Conservation (phyloP, 2,888 invertebrate genomes). For the Lacanobia oleracea region DNA sequence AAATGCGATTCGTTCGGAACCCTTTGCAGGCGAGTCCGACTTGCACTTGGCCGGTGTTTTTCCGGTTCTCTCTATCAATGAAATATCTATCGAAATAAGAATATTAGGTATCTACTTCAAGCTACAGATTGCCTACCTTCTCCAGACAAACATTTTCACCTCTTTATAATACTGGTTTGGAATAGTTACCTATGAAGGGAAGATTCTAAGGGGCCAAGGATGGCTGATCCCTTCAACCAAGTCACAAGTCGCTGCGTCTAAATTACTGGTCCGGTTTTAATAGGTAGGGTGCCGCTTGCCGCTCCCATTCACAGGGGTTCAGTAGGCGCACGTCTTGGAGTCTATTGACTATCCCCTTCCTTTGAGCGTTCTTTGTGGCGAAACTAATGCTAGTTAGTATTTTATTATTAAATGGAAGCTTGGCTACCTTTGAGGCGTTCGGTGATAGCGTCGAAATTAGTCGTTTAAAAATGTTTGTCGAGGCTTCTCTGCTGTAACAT, state of each 20-base stretch:
- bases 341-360: conserved; percentile 4
- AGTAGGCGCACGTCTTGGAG: conserved; percentile 4
- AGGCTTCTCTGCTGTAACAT: too few relatives aligned
- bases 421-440: too few relatives aligned
- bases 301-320: conserved; percentile 6
- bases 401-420: background rate
- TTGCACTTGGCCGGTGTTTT: too few relatives aligned
- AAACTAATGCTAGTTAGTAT: conserved; percentile 15
- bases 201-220: background rate
- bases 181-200: background rate
- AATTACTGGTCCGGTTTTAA: conserved; percentile 39
- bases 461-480: too few relatives aligned
- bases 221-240: background rate
- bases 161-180: background rate
- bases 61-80: too few relatives aligned
- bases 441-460: too few relatives aligned
- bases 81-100: too few relatives aligned
- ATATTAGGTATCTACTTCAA: too few relatives aligned
- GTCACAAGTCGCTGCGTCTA: conserved; percentile 30
- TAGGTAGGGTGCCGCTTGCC: conserved; percentile 22
- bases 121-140: too few relatives aligned
- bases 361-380: conserved; percentile 15
- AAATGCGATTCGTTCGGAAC: too few relatives aligned
- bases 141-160: too few relatives aligned
- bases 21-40: too few relatives aligned